Base-by-base conservation (phyloP, 2,797 vertebrate genomes). In the Mus minutoides region DNA sequence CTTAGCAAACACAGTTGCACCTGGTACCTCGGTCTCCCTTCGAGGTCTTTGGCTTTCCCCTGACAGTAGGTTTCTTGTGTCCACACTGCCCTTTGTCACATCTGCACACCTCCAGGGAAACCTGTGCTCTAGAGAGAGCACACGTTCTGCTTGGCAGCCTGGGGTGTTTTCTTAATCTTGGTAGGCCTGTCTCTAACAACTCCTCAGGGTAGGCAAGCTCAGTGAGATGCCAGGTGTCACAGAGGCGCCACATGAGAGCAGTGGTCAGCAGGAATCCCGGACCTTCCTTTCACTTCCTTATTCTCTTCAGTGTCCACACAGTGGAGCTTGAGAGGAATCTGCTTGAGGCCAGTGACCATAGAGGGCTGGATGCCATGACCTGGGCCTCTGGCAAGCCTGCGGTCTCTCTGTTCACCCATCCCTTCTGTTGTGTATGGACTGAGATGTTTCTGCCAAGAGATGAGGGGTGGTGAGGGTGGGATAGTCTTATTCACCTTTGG, bases 231-330 rank as follows among this genome's bases (percentile, higher is more conserved):
- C 37, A 12, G 0, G 37, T 17, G 0, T 34, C 29, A 10, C 13
- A 6, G 14, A 2, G 4, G 29, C 21, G 21, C 75, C 11, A 5
- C 67, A 21, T 17, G 31, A 64, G 1, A 43, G 60, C 49, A 3
- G 7, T 8, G 14, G 34, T 75, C 79, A 7, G 0, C 43, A 4
- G n/a, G 84, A 0, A 0, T 43, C 0, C 9, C 24, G 34, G 24
- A 37, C 31, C 80, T 40, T 67, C 58, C 40, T 43, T 77, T 43
- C 19, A n/a, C 49, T 22, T 78, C 54, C 24, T 14, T 31, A 52
- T 85, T 87, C 40, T 94, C 52, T 54, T 84, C 29, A 43, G 24
- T 31, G 24, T 40, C 67, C 85, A 77, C n/a, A 0, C 6, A 31
- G 62, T 31, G 21, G 19, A 22, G 56, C 79, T 62, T 76, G 40